phyloP scores from a whole-genome alignment of 2,888 invertebrate species.

The Sclerodermus sp. region DNA sequence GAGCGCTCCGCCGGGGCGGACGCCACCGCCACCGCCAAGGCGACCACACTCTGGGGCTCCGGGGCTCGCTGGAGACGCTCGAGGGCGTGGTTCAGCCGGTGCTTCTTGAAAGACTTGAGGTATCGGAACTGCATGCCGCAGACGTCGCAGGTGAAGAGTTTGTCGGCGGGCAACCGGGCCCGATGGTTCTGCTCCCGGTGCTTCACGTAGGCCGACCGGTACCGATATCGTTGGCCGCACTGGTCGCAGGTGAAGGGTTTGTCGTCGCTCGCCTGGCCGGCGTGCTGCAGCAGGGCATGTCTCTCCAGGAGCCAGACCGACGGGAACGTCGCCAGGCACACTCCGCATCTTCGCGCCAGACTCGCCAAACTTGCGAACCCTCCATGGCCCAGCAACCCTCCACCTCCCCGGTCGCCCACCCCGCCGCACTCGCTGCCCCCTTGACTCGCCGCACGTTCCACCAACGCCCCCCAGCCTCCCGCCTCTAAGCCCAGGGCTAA shows the following conservation, averaged over 20 bases:
- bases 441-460: constrained; percentile 44
- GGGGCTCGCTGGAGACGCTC: constrained; percentile 74
- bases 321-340: constrained; percentile 84
- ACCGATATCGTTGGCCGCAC: constrained; percentile 87
- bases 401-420: constrained; percentile 52
- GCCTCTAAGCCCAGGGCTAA: constrained; percentile 55
- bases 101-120: constrained; percentile 87
- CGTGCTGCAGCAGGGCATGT: constrained; percentile 82
- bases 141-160: constrained; percentile 87
- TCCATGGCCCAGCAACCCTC: constrained; percentile 37
- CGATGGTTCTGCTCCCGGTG: constrained; percentile 89
- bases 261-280: constrained; percentile 70
- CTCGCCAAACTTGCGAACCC: constrained; percentile 50
- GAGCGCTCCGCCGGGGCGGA: constrained; percentile 56
- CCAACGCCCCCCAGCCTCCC: constrained; percentile 58
- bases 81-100: constrained; percentile 82
- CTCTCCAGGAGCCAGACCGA: constrained; percentile 86
- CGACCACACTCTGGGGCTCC: constrained; percentile 38
- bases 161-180: constrained; percentile 83
- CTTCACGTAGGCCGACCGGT: constrained; percentile 80
- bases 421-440: constrained; percentile 58
- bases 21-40: constrained; percentile 22
- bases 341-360: constrained; percentile 69
- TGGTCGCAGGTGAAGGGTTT: constrained; percentile 91
- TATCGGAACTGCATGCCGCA: constrained; percentile 91